Percentiles rank a stretch among this genome's conserved stretches.
Evolutionary conservation across 2,113 vertebrate genomes (phyloP).

Genomic region (Myocastor coypus): DNA sequence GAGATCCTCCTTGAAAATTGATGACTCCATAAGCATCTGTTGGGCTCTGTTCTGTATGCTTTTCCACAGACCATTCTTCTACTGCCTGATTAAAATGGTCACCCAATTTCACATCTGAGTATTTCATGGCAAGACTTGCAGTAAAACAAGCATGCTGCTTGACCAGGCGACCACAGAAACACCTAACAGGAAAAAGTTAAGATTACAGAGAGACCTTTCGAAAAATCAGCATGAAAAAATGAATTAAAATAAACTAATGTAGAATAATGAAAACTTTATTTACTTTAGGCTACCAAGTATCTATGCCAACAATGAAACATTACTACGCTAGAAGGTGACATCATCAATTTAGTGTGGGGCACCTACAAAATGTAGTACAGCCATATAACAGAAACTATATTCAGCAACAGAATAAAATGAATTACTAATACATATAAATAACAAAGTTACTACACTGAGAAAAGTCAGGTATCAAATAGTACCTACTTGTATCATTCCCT

Average conservation of each 20-base stretch:
- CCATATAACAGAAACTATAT: not conserved
- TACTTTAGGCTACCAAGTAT: slow-evolving; percentile 2
- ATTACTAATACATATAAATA: not conserved
- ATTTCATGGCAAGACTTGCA: slow-evolving; percentile 96
- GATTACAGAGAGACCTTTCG: not conserved
- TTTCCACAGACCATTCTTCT: slow-evolving; percentile 98
- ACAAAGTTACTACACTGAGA: not conserved
- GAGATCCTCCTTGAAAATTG: slow-evolving; percentile 99
- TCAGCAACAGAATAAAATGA: slow-evolving; percentile 19
- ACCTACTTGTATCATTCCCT: not conserved
- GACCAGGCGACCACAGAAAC: slow-evolving; percentile 97
- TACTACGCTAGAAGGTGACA: slow-evolving; percentile 26
- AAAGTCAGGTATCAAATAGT: not conserved
- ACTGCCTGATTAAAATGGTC: slow-evolving; percentile 89
- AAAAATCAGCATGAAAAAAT: slow-evolving; percentile 47
- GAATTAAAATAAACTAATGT: slow-evolving; percentile 33
- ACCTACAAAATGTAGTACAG: not conserved
- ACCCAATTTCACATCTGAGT: slow-evolving; percentile 97
- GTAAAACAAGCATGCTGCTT: slow-evolving; percentile 98
- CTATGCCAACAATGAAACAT: not conserved
- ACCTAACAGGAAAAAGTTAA: slow-evolving; percentile 85
- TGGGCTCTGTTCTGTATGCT: slow-evolving; percentile 96
- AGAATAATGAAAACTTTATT: slow-evolving; percentile 8
- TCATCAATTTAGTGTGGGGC: not conserved
- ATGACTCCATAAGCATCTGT: slow-evolving; percentile 98